A percentile compares a stretch with the other conserved stretches of the same genome.
Conservation (phyloP, 2,113 vertebrate species). For the Ceratotherium simum region DNA sequence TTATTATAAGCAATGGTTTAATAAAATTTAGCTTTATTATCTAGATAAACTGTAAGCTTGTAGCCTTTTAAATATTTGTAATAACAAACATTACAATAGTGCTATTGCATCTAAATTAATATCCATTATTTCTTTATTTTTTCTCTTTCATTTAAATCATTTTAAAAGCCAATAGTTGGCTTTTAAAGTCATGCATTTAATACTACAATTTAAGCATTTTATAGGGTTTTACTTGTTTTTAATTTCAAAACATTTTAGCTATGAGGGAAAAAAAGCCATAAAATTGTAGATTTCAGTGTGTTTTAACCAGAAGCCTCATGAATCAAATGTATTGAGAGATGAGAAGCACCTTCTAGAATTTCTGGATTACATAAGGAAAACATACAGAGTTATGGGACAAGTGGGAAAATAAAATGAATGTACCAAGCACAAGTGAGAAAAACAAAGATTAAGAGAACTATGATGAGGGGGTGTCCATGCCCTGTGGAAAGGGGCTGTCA, state of each 20-base stretch:
- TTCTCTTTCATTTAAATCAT: neutral
- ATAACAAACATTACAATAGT: neutral
- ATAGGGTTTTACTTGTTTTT: neutral
- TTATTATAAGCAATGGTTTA: neutral
- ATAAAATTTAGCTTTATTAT: neutral
- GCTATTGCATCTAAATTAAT: neutral
- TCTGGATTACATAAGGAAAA: neutral
- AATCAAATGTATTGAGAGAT: neutral
- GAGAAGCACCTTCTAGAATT: neutral
- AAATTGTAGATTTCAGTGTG: neutral
- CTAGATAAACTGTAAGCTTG: neutral
- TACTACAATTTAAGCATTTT: neutral
- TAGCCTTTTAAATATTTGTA: neutral
- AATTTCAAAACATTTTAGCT: slow-evolving; percentile 29
- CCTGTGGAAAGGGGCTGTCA: neutral
- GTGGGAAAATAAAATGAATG: neutral
- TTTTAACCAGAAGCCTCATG: neutral
- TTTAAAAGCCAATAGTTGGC: neutral
- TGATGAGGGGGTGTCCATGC: neutral
- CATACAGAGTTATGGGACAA: neutral
- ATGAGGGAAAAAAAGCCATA: neutral
- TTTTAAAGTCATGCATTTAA: neutral
- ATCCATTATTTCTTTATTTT: neutral
- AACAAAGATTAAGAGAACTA: neutral
- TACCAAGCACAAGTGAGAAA: neutral